Percentiles rank a stretch among this genome's conserved stretches.
Evolutionary conservation across 2,113 vertebrate species (phyloP).

Genomic region (Microtus richardsoni): DNA sequence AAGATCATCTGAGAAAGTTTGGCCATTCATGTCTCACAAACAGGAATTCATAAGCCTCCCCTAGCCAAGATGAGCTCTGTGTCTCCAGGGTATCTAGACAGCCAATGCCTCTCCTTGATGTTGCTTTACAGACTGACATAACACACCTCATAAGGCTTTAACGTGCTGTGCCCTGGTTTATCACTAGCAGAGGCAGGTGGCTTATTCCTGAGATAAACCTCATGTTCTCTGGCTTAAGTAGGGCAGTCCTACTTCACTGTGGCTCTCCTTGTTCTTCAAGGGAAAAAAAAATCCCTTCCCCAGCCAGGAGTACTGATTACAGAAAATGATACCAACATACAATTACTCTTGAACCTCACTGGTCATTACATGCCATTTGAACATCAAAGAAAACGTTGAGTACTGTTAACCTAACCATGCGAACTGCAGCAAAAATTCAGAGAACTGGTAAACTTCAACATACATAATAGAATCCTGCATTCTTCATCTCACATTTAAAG

Average conservation of each 20-base stretch:
- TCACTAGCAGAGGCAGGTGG: not conserved
- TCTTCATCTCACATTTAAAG: not conserved
- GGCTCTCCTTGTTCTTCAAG: not conserved
- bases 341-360: not conserved
- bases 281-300: not conserved
- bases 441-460: not conserved
- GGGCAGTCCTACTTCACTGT: not conserved
- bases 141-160: not conserved
- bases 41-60: not conserved
- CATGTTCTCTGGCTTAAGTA: not conserved
- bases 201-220: not conserved
- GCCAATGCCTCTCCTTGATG: not conserved
- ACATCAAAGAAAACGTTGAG: not conserved
- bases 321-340: conserved; percentile 9
- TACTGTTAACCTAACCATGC: not conserved
- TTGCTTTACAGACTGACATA: not conserved
- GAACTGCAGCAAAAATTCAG: not conserved
- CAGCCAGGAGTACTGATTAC: not conserved
- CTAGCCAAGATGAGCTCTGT: not conserved
- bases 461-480: not conserved
- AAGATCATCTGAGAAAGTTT: not conserved
- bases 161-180: not conserved
- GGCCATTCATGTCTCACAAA: not conserved
- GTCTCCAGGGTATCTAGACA: not conserved
- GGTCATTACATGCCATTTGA: not conserved